These are phyloP conservation scores for Dryococelus australis DNA, from an alignment of 2,888 invertebrate genomes.

Conservation along the genomic window DNA sequence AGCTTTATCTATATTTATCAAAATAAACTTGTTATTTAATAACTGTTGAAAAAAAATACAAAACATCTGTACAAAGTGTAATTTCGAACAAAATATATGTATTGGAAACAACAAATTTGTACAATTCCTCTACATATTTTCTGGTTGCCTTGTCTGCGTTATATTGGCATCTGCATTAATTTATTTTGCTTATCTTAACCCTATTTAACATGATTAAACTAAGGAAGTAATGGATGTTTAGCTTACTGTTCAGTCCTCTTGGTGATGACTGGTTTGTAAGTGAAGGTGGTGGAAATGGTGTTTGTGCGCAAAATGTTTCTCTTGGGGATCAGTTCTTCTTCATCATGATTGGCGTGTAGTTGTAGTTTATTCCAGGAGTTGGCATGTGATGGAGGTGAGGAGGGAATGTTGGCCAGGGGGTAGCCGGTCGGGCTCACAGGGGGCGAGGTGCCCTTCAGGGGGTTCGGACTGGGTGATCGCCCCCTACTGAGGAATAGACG, in stretches of 20 bases:
- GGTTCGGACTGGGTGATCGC: constrained; percentile 2
- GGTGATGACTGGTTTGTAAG: not conserved
- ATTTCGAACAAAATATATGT: too few species aligned
- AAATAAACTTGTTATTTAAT: too few species aligned
- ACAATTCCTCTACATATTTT: too few species aligned
- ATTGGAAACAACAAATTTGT: too few species aligned
- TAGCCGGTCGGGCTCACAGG: too few species aligned
- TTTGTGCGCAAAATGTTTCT: not conserved
- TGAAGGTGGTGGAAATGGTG: not conserved
- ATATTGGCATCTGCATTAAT: too few species aligned
- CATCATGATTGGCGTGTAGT: not conserved
- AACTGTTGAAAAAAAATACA: too few species aligned
- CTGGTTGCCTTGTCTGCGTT: too few species aligned
- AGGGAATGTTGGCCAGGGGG: not conserved
- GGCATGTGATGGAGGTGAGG: not conserved
- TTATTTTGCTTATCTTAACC: too few species aligned
- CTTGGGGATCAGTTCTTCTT: not conserved
- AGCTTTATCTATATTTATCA: too few species aligned
- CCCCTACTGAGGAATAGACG: not conserved
- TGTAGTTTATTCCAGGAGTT: not conserved
- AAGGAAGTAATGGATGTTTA: not conserved
- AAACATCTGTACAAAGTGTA: too few species aligned
- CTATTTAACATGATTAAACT: too few species aligned
- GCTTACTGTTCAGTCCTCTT: not conserved
- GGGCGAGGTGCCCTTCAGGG: not conserved